Base-by-base conservation (phyloP, 2,797 vertebrate genomes). In the Picus viridis region DNA sequence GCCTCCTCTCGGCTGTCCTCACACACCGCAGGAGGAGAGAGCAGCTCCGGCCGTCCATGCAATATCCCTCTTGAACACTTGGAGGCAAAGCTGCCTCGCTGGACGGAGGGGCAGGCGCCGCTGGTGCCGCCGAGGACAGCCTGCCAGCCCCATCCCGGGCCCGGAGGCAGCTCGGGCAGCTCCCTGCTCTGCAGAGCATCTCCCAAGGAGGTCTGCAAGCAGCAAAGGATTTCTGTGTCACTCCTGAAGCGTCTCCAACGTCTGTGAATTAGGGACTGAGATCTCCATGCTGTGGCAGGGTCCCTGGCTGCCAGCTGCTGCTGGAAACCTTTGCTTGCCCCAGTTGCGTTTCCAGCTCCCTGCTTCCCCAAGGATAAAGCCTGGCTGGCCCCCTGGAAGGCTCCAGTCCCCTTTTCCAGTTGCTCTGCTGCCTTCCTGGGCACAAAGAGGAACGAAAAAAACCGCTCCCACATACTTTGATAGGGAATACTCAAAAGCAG, bases 81-180 rank as follows among this genome's bases (percentile, higher is more conserved):
- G 88, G 80, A 89, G 91, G 91, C 94, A 92, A 91, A 86, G 4
- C 78, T 76, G 89, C 59, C 12, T 78, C 57, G 80, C 74, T 16
- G 54, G 47, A 61, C 83, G 9, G 72, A 2, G 4, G 14, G 3
- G 20, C 18, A 3, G 24, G 4, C 53, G 32, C 64, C 16, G 68
- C 23, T 4, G 76, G 19, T 5, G 3, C 87, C 69, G 77, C 74
- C 23, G 51, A 39, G 68, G 43, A 12, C 64, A 53, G n/a, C 34
- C 41, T 27, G 68, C n/a, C 58, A 23, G 32, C 7, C 12, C 27
- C 62, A 32, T 34, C 51, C n/a, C 7, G 1, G 16, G 17, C 61
- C 34, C 70, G 2, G 47, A 27, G 8, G 17, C 6, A 58, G 30
- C 10, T 34, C 43, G 54, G 39, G 13, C 19, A 22, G 1, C 54